These are phyloP conservation scores for Pterocles orientalis DNA, from an alignment of 2,113 vertebrate species.

Conservation along the genomic window DNA sequence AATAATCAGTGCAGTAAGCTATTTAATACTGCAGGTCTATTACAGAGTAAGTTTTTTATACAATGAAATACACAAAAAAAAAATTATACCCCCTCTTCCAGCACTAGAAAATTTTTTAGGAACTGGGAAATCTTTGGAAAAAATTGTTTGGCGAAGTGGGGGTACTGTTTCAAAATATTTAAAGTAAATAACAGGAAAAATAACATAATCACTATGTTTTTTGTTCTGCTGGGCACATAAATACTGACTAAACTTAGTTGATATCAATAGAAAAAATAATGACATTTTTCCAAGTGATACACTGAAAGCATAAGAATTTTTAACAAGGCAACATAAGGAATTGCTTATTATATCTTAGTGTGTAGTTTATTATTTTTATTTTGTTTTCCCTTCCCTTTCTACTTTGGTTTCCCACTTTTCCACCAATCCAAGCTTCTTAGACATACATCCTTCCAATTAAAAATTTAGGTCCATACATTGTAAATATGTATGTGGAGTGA, in stretches of 20 bases:
- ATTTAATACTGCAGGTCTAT: constrained; percentile 73
- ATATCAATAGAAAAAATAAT: not conserved
- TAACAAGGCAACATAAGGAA: not conserved
- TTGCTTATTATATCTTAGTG: not conserved
- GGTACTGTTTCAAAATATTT: not conserved
- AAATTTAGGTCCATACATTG: not conserved
- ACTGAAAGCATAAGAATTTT: not conserved
- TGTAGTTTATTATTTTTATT: not conserved
- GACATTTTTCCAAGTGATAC: not conserved
- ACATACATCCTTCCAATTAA: not conserved
- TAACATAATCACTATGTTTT: not conserved
- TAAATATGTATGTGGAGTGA: not conserved
- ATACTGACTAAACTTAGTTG: not conserved
- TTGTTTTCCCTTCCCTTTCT: not conserved
- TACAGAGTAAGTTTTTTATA: constrained; percentile 46
- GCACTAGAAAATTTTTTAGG: not conserved
- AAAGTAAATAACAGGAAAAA: not conserved
- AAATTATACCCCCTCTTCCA: not conserved
- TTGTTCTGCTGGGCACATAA: not conserved
- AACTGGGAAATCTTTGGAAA: not conserved
- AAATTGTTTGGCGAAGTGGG: not conserved
- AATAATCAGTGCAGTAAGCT: constrained; percentile 63
- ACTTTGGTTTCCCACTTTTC: not conserved
- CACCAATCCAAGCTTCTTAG: not conserved
- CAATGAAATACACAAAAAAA: constrained; percentile 11